Percentiles rank a stretch among this genome's conserved stretches.
Evolutionary conservation across 2,888 invertebrate genomes (phyloP).

Genomic region (Tridacna gigas): DNA sequence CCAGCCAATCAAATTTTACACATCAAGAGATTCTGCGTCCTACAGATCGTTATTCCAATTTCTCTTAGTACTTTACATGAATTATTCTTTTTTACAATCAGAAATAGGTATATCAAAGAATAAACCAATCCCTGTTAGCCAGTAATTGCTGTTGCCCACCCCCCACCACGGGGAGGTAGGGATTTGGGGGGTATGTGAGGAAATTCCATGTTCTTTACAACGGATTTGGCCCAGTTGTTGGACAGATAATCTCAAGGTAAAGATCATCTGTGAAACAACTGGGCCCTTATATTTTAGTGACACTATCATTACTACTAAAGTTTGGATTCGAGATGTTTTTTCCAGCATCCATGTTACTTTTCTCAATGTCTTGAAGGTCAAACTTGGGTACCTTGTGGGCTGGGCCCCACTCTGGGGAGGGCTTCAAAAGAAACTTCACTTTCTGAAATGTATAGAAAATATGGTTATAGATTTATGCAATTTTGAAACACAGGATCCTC

Average conservation of each 20-base stretch:
- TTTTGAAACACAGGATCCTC: not conserved
- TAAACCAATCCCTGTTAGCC: slow-evolving; percentile 20
- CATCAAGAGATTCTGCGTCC: too few relatives aligned
- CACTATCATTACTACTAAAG: slow-evolving; percentile 67
- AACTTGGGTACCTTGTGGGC: slow-evolving; percentile 79
- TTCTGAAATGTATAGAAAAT: slow-evolving; percentile 85
- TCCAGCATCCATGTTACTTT: slow-evolving; percentile 47
- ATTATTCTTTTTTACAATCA: too few relatives aligned
- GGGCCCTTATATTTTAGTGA: slow-evolving; percentile 48
- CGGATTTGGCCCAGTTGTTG: not conserved
- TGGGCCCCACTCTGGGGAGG: slow-evolving; percentile 90
- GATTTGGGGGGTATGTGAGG: slow-evolving; percentile 13
- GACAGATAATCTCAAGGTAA: not conserved
- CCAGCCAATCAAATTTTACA: too few relatives aligned
- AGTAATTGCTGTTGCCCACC: slow-evolving; percentile 11
- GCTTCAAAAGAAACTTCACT: slow-evolving; percentile 88
- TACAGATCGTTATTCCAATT: too few relatives aligned
- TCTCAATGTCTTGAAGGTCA: slow-evolving; percentile 66
- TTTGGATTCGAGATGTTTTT: slow-evolving; percentile 77
- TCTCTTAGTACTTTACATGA: too few relatives aligned
- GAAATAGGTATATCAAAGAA: too few relatives aligned
- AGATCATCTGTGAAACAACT: not conserved
- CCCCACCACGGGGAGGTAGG: slow-evolving; percentile 24
- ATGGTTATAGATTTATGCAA: not conserved
- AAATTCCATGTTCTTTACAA: slow-evolving; percentile 8